These are phyloP conservation scores for Andrena fulva DNA, from an alignment of 2,888 invertebrate genomes.

Conservation along the genomic window DNA sequence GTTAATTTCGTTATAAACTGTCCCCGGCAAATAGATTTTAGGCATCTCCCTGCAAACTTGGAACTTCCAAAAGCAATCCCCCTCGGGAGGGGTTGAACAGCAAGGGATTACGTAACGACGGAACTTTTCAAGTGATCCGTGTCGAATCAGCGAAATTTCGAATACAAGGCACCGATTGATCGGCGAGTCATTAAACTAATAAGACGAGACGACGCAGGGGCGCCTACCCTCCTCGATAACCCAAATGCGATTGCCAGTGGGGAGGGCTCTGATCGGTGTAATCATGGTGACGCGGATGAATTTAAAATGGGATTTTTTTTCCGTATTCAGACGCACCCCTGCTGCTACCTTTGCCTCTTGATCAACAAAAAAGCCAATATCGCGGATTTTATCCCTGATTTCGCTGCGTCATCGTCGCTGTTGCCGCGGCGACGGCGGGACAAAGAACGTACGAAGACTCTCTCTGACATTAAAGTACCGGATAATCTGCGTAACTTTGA, in stretches of 20 bases:
- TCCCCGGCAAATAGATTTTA: background rate
- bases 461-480: background rate
- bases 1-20: background rate
- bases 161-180: conserved; percentile 48
- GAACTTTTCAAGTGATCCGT: conserved; percentile 29
- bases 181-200: conserved; percentile 64
- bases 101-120: background rate
- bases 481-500: background rate
- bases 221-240: conserved; percentile 29
- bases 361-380: conserved; percentile 7
- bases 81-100: background rate
- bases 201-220: conserved; percentile 48
- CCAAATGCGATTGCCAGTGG: conserved; percentile 40
- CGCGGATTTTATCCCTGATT: conserved; percentile 19
- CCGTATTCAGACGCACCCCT: conserved; percentile 28
- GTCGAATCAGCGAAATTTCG: conserved; percentile 59
- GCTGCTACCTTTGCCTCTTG: conserved; percentile 4
- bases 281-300: conserved; percentile 59
- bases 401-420: conserved; percentile 18
- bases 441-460: background rate
- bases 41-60: background rate
- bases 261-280: conserved; percentile 31
- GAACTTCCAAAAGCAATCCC: background rate
- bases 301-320: conserved; percentile 49
- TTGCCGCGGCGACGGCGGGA: background rate